Percentiles rank a stretch among this genome's conserved stretches.
Evolutionary conservation across 1,140 invertebrate genomes (phyloP).

Genomic region (Bursaphelenchus mucronatus): DNA sequence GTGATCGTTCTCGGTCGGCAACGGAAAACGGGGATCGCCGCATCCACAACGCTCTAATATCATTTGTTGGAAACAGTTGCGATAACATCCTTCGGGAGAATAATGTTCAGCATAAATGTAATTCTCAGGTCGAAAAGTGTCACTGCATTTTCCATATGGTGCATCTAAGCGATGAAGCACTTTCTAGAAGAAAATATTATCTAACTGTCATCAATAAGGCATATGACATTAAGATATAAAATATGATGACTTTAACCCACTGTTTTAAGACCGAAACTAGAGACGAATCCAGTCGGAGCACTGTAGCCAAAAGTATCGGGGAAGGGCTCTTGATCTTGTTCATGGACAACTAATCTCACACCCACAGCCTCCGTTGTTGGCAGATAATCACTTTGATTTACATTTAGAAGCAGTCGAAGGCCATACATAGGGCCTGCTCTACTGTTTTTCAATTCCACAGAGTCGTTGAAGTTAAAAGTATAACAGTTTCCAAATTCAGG

Average conservation of each 20-base stretch:
- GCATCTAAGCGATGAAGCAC: slow-evolving; percentile 52
- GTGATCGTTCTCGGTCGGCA: slow-evolving; percentile 49
- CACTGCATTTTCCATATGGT: slow-evolving; percentile 55
- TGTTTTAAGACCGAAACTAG: slow-evolving; percentile 59
- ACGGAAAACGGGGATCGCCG: slow-evolving; percentile 58
- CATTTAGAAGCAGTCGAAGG: slow-evolving; percentile 54
- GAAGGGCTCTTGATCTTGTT: slow-evolving; percentile 60
- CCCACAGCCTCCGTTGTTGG: slow-evolving; percentile 61
- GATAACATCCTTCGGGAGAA: slow-evolving; percentile 59
- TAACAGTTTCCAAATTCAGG: slow-evolving; percentile 59
- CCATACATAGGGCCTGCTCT: slow-evolving; percentile 52
- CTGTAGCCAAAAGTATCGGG: slow-evolving; percentile 54
- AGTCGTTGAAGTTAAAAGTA: slow-evolving; percentile 61
- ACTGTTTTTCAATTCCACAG: slow-evolving; percentile 56
- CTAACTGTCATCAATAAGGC: not conserved
- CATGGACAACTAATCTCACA: slow-evolving; percentile 58
- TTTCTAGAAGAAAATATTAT: slow-evolving; percentile 49
- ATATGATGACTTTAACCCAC: slow-evolving; percentile 23
- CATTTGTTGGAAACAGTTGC: slow-evolving; percentile 60
- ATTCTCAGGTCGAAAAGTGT: slow-evolving; percentile 52
- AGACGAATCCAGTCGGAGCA: slow-evolving; percentile 60
- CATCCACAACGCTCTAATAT: slow-evolving; percentile 51
- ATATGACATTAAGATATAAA: slow-evolving; percentile 8
- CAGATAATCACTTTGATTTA: slow-evolving; percentile 59
- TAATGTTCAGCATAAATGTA: slow-evolving; percentile 61